Evolutionary conservation across 2,113 vertebrate genomes (phyloP), one percentile per base, ranked within the genome.

Genomic region (Poeciliopsis retropinna): DNA sequence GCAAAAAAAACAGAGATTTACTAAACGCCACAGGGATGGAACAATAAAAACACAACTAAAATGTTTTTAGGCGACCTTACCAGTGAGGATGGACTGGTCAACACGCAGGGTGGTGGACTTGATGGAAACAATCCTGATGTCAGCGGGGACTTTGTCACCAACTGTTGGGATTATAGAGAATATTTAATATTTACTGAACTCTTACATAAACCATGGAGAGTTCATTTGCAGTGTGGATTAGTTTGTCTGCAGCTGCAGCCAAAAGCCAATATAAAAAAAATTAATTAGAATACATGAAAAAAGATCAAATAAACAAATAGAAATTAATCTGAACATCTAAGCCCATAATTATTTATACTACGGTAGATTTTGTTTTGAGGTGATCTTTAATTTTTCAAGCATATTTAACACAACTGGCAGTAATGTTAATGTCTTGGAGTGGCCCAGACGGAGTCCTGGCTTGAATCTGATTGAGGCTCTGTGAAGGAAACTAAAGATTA

Each of bases 101-200:
- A 98, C 96, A 64, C 97, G 95, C 73, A 98, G 95, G 22, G 97
- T 97, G 32, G 97, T 98, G 5, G 97, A 98, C 64, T 96, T 96
- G 91, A 97, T 97, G 89, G 95, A 92, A 69, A 96, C 92, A 73
- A 98, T 75, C 63, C 97, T 95, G 92, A 98, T 97, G 80, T 98
- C 97, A 65, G 97, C 96, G 0, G 97, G 96, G 30, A 97, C 97
- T 94, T 98, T 98, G 94, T 98, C 97, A 79, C 97, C 97, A 85
- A 98, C 97, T 97, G 79, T 67, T n/a, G 28, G 74, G 73, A 75
- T 44, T 32, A 76, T 7, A 84, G 1, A 76, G 32, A 12, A 4
- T 7, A 1, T 44, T 73, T 25, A 30, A 64, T 44, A 67, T 70
- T 0, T 27, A 75, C 8, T n/a, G 44, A 51, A 37, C 9, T 47